These are phyloP conservation scores for Alligator sinensis DNA, from an alignment of 2,113 vertebrate genomes.

Conservation along the genomic window DNA sequence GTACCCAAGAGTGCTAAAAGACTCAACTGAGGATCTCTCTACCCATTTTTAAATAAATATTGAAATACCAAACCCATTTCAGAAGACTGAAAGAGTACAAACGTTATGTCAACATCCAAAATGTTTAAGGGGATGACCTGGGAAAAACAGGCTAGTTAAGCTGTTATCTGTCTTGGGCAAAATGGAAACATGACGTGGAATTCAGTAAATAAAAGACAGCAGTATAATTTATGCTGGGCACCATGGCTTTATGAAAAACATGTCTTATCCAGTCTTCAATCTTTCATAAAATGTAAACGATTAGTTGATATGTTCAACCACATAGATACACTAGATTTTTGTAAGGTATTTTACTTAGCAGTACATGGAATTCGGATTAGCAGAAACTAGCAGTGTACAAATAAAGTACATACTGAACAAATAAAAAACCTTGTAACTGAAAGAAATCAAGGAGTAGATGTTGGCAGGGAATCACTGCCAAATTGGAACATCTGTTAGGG, in stretches of 20 bases:
- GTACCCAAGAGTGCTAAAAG: not conserved
- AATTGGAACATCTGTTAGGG: slow-evolving; percentile 30
- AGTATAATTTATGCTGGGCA: not conserved
- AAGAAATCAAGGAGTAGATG: slow-evolving; percentile 44
- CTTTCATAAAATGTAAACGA: too few relatives aligned
- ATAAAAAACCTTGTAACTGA: slow-evolving; percentile 59
- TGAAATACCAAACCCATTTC: not conserved
- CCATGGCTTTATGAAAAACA: slow-evolving; percentile 22
- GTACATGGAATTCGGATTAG: slow-evolving; percentile 7
- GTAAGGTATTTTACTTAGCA: not conserved
- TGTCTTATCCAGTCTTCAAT: too few relatives aligned
- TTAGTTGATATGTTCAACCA: not conserved
- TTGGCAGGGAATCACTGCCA: slow-evolving; percentile 38
- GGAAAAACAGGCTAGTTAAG: not conserved
- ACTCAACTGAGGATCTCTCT: not conserved
- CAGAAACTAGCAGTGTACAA: not conserved
- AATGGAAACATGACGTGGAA: not conserved
- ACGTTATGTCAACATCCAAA: not conserved
- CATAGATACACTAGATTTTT: not conserved
- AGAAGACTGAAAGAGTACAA: not conserved
- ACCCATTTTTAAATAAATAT: not conserved
- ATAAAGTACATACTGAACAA: slow-evolving; percentile 39
- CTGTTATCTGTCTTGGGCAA: not conserved
- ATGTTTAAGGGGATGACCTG: not conserved
- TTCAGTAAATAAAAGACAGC: not conserved